Evolutionary conservation across 1,140 invertebrate genomes (phyloP), one percentile per base, ranked within the genome.

Genomic region (Drosophila tropicalis): DNA sequence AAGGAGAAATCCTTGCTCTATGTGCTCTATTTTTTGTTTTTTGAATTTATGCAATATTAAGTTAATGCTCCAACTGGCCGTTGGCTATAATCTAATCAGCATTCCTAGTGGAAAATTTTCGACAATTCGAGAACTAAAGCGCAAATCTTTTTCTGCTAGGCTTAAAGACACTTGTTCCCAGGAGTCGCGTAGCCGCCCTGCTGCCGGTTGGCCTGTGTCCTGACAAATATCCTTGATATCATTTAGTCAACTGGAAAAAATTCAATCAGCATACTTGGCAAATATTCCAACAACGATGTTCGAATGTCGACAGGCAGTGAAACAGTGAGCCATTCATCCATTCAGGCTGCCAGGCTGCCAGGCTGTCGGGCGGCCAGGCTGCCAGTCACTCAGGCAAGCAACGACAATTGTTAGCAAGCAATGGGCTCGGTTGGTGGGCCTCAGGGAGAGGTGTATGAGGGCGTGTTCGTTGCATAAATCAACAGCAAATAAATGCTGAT

Each of bases 211-310:
- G 68, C 66, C 76, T 70, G 76, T 70, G 76, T 61, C 63, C 72
- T 62, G 72, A 86, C 80, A 91, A 91, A 91, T 91, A 91, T 91
- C 90, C 90, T 91, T 91, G 90, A 91, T 91, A 91, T 90, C 90
- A 91, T 91, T 91, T 91, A 91, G 90, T 91, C 90, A 91, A 91
- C 83, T 89, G 90, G 90, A 91, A 91, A 91, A 90, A 91, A 91
- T 91, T 91, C 90, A 91, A 91, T 91, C 90, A 91, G 90, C 82
- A 91, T 91, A 90, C 90, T 90, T 90, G 79, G 90, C 90, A 91
- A 91, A 91, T 91, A 91, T 82, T 85, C 56, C 89, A 89, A 85
- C 81, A 76, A 67, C 39, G 75, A 57, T 70, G 56, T 58, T 54
- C 55, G 58, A 44, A 78, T 60, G 44, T 40, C 47, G 66, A 66